These are phyloP conservation scores for Eucera pruinosa DNA, from an alignment of 2,888 invertebrate genomes.

Conservation along the genomic window DNA sequence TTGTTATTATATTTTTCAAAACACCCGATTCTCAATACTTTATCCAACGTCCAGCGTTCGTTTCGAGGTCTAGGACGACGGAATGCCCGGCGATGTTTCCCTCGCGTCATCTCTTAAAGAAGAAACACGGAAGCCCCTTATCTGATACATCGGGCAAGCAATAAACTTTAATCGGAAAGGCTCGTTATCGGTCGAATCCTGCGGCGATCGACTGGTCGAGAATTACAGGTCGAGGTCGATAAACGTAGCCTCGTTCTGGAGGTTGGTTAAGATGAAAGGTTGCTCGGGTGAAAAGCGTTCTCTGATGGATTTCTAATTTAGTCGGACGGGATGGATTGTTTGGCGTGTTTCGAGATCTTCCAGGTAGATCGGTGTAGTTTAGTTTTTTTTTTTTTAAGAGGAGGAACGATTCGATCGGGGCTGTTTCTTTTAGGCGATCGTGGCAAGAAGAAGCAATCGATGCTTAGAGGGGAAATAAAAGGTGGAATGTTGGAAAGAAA, in stretches of 20 bases:
- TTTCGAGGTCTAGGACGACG: slow-evolving; percentile 61
- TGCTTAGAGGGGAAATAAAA: neutral
- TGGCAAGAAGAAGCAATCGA: neutral
- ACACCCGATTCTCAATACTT: neutral
- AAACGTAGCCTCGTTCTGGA: slow-evolving; percentile 39
- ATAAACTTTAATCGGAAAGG: slow-evolving; percentile 61
- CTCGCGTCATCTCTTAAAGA: slow-evolving; percentile 36
- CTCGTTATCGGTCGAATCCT: slow-evolving; percentile 58
- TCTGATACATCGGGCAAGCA: slow-evolving; percentile 52
- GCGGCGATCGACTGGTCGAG: slow-evolving; percentile 36
- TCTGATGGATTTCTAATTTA: slow-evolving; percentile 55
- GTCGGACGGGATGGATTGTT: slow-evolving; percentile 31
- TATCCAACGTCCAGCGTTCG: neutral
- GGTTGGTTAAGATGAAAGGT: slow-evolving; percentile 22
- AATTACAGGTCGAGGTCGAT: slow-evolving; percentile 53
- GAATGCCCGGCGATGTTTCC: slow-evolving; percentile 8
- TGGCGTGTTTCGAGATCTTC: slow-evolving; percentile 1
- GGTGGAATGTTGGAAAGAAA: slow-evolving; percentile 13
- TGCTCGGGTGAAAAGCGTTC: slow-evolving; percentile 34
- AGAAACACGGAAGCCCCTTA: slow-evolving; percentile 62
- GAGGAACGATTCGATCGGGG: neutral
- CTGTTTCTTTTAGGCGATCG: neutral
- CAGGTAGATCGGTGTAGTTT: slow-evolving; percentile 2
- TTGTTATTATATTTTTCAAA: too few species aligned
- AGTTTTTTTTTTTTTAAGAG: neutral